Evolutionary conservation across 2,113 vertebrate species (phyloP).

Genomic region (Catagonus wagneri): DNA sequence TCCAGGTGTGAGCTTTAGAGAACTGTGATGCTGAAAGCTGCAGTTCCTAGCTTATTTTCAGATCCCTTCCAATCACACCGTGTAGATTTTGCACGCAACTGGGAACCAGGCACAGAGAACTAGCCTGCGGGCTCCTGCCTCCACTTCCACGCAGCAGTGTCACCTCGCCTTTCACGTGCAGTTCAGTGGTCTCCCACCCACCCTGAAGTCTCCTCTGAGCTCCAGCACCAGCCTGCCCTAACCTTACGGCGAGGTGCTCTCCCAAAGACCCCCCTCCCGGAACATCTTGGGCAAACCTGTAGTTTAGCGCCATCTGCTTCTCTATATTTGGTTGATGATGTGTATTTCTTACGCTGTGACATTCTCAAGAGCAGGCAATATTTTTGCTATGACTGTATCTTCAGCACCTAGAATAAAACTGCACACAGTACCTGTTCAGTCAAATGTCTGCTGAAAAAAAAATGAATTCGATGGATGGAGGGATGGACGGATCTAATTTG

Average conservation of each 20-base stretch:
- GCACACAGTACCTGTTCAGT: neutral
- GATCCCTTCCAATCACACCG: neutral
- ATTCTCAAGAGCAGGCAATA: neutral
- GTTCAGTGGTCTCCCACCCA: neutral
- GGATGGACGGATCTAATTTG: neutral
- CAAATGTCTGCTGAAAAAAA: neutral
- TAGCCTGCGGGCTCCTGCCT: neutral
- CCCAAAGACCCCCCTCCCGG: rapidly evolving
- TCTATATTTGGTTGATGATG: neutral
- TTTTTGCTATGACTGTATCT: neutral
- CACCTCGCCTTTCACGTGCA: neutral
- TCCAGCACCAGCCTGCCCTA: neutral
- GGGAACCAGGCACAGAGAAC: neutral
- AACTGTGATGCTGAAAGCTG: neutral
- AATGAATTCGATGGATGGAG: neutral
- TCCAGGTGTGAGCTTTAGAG: neutral
- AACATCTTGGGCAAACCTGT: neutral
- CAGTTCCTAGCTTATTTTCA: neutral
- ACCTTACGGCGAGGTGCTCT: neutral
- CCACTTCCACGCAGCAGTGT: neutral
- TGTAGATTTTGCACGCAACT: neutral
- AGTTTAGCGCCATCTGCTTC: neutral
- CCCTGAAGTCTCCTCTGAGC: neutral
- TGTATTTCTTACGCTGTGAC: neutral
- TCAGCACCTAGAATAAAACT: neutral